Evolutionary conservation across 2,797 vertebrate genomes (phyloP).

Genomic region (Sebastes melanostomus): DNA sequence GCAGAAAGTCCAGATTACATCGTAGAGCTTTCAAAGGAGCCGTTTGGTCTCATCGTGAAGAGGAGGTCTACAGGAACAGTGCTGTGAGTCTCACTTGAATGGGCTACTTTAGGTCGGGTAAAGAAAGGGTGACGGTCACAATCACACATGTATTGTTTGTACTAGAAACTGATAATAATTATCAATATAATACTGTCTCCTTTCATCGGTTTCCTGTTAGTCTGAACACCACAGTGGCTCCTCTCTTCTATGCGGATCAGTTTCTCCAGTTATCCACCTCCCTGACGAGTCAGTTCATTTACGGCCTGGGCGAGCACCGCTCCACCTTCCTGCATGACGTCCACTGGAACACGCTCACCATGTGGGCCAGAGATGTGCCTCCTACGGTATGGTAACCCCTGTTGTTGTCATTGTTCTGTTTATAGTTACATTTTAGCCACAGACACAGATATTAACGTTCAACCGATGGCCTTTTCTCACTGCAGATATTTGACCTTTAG

Average conservation of each 20-base stretch:
- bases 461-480: neutral
- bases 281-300: constrained; percentile 82
- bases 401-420: neutral
- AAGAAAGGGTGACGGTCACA: neutral
- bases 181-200: neutral
- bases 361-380: constrained; percentile 88
- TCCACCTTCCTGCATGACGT: constrained; percentile 85
- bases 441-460: neutral
- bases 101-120: neutral
- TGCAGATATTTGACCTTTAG: too few species aligned
- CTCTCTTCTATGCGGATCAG: constrained; percentile 90
- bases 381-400: constrained; percentile 54
- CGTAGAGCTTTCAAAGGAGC: constrained; percentile 80
- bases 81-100: constrained; percentile 67
- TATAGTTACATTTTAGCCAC: neutral
- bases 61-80: constrained; percentile 74
- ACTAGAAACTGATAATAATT: neutral
- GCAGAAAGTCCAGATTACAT: constrained; percentile 79
- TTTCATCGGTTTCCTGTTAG: constrained; percentile 46
- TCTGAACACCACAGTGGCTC: constrained; percentile 88
- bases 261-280: constrained; percentile 89
- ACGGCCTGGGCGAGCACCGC: constrained; percentile 90
- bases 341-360: constrained; percentile 88
- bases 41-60: constrained; percentile 83
- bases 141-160: neutral